Evolutionary conservation across 2,113 vertebrate genomes (phyloP).

Genomic region (Micromys minutus): DNA sequence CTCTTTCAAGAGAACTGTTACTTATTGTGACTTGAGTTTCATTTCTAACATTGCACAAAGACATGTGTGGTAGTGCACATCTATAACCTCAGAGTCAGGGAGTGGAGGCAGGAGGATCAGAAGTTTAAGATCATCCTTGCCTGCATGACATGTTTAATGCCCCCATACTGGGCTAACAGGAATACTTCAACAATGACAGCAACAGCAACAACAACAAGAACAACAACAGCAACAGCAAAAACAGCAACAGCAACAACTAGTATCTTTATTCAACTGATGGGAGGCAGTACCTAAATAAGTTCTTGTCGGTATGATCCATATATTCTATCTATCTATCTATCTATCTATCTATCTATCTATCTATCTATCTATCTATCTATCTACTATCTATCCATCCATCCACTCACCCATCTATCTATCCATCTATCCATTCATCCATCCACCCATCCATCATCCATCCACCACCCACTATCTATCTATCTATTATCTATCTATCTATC

Average conservation of each 20-base stretch:
- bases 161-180: neutral
- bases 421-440: neutral
- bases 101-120: neutral
- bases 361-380: neutral
- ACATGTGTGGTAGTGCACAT: neutral
- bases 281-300: neutral
- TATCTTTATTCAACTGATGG: neutral
- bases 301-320: neutral
- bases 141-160: neutral
- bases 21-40: too few species aligned
- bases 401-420: neutral
- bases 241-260: neutral
- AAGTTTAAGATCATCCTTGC: neutral
- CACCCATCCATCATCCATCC: too few species aligned
- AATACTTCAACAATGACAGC: neutral
- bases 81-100: neutral
- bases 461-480: neutral
- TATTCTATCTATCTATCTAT: neutral
- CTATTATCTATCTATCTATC: neutral
- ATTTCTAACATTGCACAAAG: neutral
- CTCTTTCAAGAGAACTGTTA: neutral
- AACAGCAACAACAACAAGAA: neutral
- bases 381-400: neutral
- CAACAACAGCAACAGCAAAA: too few species aligned
- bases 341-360: neutral